A percentile compares a stretch with the other conserved stretches of the same genome.
Conservation (phyloP, 2,113 vertebrate species). For the Vulpes lagopus region DNA sequence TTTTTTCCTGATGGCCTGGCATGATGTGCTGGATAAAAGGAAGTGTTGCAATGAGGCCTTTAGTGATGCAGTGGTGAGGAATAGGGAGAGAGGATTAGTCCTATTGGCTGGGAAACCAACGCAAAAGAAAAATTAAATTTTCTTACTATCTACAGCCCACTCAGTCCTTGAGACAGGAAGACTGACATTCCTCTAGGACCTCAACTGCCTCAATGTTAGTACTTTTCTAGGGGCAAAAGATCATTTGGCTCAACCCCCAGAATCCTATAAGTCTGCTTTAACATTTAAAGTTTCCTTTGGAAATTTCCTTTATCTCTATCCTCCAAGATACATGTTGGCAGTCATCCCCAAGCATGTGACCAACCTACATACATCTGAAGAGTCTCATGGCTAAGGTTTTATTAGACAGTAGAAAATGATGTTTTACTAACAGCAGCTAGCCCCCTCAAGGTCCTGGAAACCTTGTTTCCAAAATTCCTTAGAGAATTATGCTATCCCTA, state of each 20-base stretch:
- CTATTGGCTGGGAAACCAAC: neutral
- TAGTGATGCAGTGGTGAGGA: neutral
- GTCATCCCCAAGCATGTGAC: neutral
- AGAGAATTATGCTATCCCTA: neutral
- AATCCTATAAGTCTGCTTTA: neutral
- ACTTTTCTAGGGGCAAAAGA: neutral
- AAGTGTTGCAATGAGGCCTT: neutral
- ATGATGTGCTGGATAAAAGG: neutral
- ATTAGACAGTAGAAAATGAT: neutral
- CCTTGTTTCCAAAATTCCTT: neutral
- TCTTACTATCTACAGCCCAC: neutral
- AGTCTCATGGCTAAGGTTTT: neutral
- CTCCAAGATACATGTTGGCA: neutral
- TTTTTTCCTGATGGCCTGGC: neutral
- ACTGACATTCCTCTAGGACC: neutral
- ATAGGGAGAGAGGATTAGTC: neutral
- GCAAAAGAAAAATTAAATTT: neutral
- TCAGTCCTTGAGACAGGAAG: neutral
- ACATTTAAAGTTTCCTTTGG: neutral
- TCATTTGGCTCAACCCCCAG: neutral
- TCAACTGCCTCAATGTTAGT: neutral
- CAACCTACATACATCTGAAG: neutral
- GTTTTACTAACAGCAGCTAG: neutral
- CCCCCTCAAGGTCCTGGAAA: neutral
- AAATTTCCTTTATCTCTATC: neutral